These are phyloP conservation scores for Podotricha telesiphe DNA, from an alignment of 2,888 invertebrate species.

Conservation along the genomic window DNA sequence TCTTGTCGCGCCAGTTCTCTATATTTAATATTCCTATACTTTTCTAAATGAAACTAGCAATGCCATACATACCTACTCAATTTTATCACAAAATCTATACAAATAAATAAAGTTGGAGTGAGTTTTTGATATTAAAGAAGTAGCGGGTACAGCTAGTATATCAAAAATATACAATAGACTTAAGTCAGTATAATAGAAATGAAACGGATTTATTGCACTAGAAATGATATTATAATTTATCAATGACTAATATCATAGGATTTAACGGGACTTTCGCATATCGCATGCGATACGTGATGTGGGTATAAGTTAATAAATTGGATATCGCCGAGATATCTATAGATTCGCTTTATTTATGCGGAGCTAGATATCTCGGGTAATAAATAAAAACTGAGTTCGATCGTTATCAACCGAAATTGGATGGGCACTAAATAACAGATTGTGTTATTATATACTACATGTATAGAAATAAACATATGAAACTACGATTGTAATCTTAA, in stretches of 20 bases:
- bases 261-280: conserved; percentile 33
- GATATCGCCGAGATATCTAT: conserved; percentile 44
- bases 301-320: conserved; percentile 47
- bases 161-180: too few relatives aligned
- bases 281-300: conserved; percentile 42
- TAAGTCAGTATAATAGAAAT: neutral
- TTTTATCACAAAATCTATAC: too few relatives aligned
- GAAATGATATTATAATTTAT: conserved; percentile 11
- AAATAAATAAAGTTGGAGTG: too few relatives aligned
- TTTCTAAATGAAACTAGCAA: too few relatives aligned
- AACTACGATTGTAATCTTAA: conserved; percentile 5
- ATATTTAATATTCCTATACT: too few relatives aligned
- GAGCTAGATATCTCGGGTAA: conserved; percentile 47
- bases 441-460: neutral
- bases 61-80: too few relatives aligned
- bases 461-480: conserved; percentile 14
- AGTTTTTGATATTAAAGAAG: too few relatives aligned
- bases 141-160: too few relatives aligned
- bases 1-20: too few relatives aligned
- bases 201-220: neutral
- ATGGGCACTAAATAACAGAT: conserved; percentile 33
- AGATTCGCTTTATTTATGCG: conserved; percentile 52
- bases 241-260: conserved; percentile 40
- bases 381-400: conserved; percentile 53
- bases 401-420: conserved; percentile 52